Conservation (phyloP, 2,888 invertebrate species). For the Tinea pellionella region DNA sequence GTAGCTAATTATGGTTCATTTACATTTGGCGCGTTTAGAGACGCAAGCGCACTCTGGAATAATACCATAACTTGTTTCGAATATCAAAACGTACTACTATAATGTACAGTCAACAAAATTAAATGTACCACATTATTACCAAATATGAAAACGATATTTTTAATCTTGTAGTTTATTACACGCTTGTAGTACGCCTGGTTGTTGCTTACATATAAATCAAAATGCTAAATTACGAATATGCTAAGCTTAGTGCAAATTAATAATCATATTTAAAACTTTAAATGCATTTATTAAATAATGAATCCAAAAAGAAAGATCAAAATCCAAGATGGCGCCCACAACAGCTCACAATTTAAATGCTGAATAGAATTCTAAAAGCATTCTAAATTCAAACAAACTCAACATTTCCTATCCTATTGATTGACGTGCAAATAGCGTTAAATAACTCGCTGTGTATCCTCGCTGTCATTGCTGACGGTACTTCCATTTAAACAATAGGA, state of each 20-base stretch:
- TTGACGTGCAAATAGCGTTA: constrained; percentile 1
- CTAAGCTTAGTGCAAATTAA: constrained; percentile 2
- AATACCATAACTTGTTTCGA: constrained; percentile 33
- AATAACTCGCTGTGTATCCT: neutral
- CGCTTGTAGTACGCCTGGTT: too few relatives aligned
- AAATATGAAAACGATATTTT: too few relatives aligned
- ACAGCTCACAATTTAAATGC: neutral
- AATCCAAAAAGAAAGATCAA: too few relatives aligned
- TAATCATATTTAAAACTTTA: too few relatives aligned
- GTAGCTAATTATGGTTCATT: constrained; percentile 56
- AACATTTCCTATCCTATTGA: neutral
- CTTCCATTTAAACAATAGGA: constrained; percentile 55
- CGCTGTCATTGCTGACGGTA: constrained; percentile 38
- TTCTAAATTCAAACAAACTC: neutral
- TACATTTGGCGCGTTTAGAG: constrained; percentile 50
- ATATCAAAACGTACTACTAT: constrained; percentile 51
- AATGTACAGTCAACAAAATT: constrained; percentile 34
- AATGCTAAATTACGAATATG: constrained; percentile 15
- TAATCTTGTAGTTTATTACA: too few relatives aligned
- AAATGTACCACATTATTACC: too few relatives aligned
- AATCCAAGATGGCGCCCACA: too few relatives aligned
- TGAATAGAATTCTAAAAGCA: neutral
- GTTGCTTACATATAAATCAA: too few relatives aligned
- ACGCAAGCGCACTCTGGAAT: constrained; percentile 31
- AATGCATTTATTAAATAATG: too few relatives aligned